Evolutionary conservation across 2,113 vertebrate genomes (phyloP).

Genomic region (Synodontis membranacea): DNA sequence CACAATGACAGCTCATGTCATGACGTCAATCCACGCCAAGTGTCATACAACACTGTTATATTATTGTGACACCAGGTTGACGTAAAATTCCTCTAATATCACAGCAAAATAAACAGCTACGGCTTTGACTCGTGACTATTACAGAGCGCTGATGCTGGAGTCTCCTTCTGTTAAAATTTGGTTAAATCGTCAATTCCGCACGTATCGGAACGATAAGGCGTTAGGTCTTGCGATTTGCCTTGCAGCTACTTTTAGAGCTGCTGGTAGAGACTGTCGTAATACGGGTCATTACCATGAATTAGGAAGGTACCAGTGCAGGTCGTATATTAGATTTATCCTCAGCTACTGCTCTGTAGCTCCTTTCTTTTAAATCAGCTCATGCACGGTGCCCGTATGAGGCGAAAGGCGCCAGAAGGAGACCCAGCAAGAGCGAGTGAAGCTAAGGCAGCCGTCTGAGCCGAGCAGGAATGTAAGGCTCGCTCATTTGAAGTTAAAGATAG

Average conservation of each 20-base stretch:
- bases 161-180: background rate
- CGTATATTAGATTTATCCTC: background rate
- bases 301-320: background rate
- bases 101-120: background rate
- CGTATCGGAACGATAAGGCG: no score
- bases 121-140: background rate
- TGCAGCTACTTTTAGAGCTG: background rate
- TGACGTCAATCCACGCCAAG: background rate
- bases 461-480: constrained; percentile 91
- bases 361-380: background rate
- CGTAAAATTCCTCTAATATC: no score
- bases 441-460: constrained; percentile 77
- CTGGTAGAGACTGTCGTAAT: background rate
- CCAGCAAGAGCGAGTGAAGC: constrained; percentile 79
- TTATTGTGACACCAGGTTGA: background rate
- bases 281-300: background rate
- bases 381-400: background rate
- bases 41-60: background rate
- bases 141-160: background rate
- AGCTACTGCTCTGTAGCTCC: background rate
- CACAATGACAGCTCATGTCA: background rate
- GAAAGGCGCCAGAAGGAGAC: constrained; percentile 60
- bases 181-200: background rate
- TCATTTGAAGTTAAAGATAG: constrained; percentile 98
- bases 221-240: background rate